Base-by-base conservation (phyloP, 2,888 invertebrate genomes). In the Xanthorhoe designata region DNA sequence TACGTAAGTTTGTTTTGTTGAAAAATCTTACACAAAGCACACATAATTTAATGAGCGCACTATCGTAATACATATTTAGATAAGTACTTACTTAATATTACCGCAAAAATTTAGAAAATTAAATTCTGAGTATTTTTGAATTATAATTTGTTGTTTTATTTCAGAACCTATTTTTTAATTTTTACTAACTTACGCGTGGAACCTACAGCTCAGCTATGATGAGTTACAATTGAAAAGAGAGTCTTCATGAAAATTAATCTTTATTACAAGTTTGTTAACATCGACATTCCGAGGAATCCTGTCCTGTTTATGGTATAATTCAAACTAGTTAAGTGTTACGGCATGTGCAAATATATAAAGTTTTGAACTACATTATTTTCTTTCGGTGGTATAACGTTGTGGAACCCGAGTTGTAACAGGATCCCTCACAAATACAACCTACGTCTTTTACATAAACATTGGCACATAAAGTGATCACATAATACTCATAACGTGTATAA, bases 391-490 rank as follows among this genome's bases (percentile, higher is more conserved):
- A 45, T 58, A 32, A 45, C 19, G 18, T 35, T 47, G 60, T 58
- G 19, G 55, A 32, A 54, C 13, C 24, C 19, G 6, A n/a, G 24
- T 38, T 75, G 78, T 80, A 78, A 83, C 86, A 85, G 78, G 85
- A 84, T 71, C 75, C 69, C 68, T 74, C 68, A 66, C 72, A 75
- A 42, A 66, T 52, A 78, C 76, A 72, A 77, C 71, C 69, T 86
- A 87, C 80, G 86, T 88, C 85, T 86, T 87, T 87, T 86, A 86
- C 82, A 81, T 81, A 85, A 84, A 89, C 82, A 89, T 92, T 92
- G 92, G 92, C 92, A 92, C 92, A 90, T 85, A 79, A 73, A 81
- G 81, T 86, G 86, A 90, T 92, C 91, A 91, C 91, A 88, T 88
- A 85, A 88, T 87, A 89, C 84, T 86, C 81, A 84, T 80, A n/a